Percentiles rank a stretch among this genome's conserved stretches.
Conservation (phyloP, 2,797 vertebrate genomes). For the Poeciliopsis paucimaculata region DNA sequence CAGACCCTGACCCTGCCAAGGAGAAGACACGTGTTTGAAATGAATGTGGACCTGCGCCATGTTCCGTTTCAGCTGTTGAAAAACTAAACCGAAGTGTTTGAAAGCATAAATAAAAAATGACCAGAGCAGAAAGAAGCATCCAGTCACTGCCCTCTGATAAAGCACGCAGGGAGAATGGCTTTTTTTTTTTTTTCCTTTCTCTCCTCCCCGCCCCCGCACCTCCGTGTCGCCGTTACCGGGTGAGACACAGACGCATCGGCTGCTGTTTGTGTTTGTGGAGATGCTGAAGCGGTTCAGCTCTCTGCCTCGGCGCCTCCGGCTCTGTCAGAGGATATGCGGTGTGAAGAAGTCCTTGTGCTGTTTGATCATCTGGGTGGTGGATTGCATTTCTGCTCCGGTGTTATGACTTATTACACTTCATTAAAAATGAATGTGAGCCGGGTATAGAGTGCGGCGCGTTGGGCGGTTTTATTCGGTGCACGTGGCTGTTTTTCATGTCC, state of each 20-base stretch:
- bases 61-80: constrained; percentile 31
- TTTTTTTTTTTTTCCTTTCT: not conserved
- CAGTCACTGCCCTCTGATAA: constrained; percentile 16
- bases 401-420: constrained; percentile 77
- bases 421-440: constrained; percentile 80
- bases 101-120: constrained; percentile 50
- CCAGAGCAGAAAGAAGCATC: constrained; percentile 17
- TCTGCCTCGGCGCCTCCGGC: constrained; percentile 18
- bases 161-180: not conserved
- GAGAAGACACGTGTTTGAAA: constrained; percentile 24
- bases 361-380: constrained; percentile 60
- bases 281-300: constrained; percentile 48
- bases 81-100: constrained; percentile 28
- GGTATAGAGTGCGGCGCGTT: constrained; percentile 64
- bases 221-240: constrained; percentile 22
- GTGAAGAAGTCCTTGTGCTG: constrained; percentile 53
- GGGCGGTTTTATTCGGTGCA: constrained; percentile 63
- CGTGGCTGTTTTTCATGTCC: constrained; percentile 66
- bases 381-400: constrained; percentile 68
- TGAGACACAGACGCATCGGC: constrained; percentile 37
- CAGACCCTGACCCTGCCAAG: constrained; percentile 3
- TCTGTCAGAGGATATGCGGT: constrained; percentile 35
- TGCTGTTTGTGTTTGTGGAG: constrained; percentile 54
- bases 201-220: not conserved
- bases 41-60: constrained; percentile 24